phyloP scores from a whole-genome alignment of 2,888 invertebrate species.

The Fragum whitleyi region DNA sequence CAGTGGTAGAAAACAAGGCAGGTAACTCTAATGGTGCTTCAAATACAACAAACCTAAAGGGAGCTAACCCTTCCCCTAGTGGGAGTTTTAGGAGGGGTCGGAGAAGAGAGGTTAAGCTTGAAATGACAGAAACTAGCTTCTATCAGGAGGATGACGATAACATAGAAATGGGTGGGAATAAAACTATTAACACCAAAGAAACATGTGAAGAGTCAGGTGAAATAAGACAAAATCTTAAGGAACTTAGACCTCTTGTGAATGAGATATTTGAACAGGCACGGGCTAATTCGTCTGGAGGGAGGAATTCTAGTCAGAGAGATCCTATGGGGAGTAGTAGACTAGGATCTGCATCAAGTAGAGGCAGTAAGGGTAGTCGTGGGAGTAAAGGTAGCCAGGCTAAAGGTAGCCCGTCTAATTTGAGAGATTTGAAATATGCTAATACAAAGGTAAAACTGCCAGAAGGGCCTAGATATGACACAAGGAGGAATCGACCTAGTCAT shows the following conservation, averaged over 20 bases:
- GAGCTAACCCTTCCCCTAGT: slow-evolving; percentile 64
- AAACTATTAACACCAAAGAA: slow-evolving; percentile 52
- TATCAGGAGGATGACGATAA: slow-evolving; percentile 68
- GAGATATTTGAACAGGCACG: slow-evolving; percentile 59
- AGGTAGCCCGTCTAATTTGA: slow-evolving; percentile 36
- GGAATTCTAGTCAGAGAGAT: slow-evolving; percentile 52
- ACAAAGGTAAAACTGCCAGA: slow-evolving; percentile 51
- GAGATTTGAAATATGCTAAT: slow-evolving; percentile 49
- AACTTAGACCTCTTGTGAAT: slow-evolving; percentile 57
- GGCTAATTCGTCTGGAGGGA: slow-evolving; percentile 41
- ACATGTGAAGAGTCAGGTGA: slow-evolving; percentile 59
- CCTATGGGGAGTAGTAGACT: slow-evolving; percentile 55
- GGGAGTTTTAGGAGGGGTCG: slow-evolving; percentile 62
- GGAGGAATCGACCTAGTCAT: slow-evolving; percentile 28
- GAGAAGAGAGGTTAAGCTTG: slow-evolving; percentile 63
- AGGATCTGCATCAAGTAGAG: slow-evolving; percentile 62
- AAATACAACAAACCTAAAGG: slow-evolving; percentile 55
- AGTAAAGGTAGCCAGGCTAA: slow-evolving; percentile 43
- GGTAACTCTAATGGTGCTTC: slow-evolving; percentile 40
- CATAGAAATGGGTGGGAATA: slow-evolving; percentile 61
- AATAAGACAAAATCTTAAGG: slow-evolving; percentile 43
- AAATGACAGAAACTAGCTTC: slow-evolving; percentile 68
- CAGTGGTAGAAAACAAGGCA: slow-evolving; percentile 40
- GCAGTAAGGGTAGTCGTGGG: slow-evolving; percentile 49
- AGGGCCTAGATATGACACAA: slow-evolving; percentile 21